Base-by-base conservation (phyloP, 2,797 vertebrate species). In the Argentina silus region DNA sequence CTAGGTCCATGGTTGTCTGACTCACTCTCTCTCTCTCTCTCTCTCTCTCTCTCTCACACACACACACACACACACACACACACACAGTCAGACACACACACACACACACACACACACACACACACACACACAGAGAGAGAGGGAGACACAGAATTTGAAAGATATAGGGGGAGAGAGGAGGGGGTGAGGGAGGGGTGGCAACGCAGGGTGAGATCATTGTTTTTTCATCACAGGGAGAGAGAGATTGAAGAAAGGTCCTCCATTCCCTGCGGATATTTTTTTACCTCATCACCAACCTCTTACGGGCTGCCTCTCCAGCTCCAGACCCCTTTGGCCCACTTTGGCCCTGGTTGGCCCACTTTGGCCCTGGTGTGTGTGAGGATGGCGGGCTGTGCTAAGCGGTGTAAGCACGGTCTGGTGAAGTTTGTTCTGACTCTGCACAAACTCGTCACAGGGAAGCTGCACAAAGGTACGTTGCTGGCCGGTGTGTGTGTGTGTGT, bases 401-500 rank as follows among this genome's bases (percentile, higher is more conserved):
- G 95, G 69, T 97, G 96, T 89, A 97, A 95, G 90, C 94, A 93
- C 6, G 96, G 96, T 62, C 88, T 98, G 10, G 89, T 96, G 83
- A 97, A 96, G 93, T 98, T 96, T 83, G 95, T 88, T 50, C 84
- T 93, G 86, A 94, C 95, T 60, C 51, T 97, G 83, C 95, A 96
- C 84, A 97, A 91, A 88, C 92, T 98, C 77, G 88, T 97, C 86
- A 95, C 94, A 0, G 97, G 96, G 75, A 96, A 95, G 14, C 96
- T 98, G 74, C 95, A 67, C 80, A 97, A 97, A 97, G 97, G 97
- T 97, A 95, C 75, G 91, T 78, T 17, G 62, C 19, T 43, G 14
- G 12, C 19, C 45, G 21, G 62, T 23, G 59, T 17, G 0, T 47
- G 47, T 42, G 17, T 74, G 42, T 23, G 53, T 21, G 11, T 69